Conservation (phyloP, 1,140 invertebrate genomes). For the Liolophura sinensis region DNA sequence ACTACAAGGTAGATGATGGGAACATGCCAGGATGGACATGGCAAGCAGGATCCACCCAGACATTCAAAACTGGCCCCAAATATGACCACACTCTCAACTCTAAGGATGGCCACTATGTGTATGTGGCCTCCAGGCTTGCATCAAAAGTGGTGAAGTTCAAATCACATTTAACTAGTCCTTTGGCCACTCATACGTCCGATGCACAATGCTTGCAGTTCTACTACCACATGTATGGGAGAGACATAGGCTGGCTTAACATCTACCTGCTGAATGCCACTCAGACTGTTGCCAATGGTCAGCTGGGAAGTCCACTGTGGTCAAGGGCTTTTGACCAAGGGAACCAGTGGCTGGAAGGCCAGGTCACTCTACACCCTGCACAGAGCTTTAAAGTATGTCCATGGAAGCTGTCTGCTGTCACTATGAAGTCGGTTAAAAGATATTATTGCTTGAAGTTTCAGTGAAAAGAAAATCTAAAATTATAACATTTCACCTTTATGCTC, state of each 20-base stretch:
- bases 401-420: no score
- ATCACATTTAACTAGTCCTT: no score
- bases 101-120: no score
- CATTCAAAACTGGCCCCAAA: constrained; percentile 39
- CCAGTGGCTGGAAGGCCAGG: constrained; percentile 41
- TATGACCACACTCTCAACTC: constrained; percentile 40
- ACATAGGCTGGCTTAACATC: constrained; percentile 26
- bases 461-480: no score
- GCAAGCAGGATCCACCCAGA: constrained; percentile 22
- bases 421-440: no score
- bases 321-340: constrained; percentile 42
- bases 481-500: no score
- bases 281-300: constrained; percentile 12
- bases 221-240: constrained; percentile 54
- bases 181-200: constrained; percentile 8
- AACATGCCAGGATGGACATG: constrained; percentile 48
- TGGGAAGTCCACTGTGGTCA: constrained; percentile 29
- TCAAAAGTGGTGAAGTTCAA: no score
- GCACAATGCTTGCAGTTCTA: constrained; percentile 39
- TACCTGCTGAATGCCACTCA: constrained; percentile 16
- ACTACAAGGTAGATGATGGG: constrained; percentile 38
- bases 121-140: no score
- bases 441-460: no score
- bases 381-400: constrained; percentile 32
- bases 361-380: constrained; percentile 24